Evolutionary conservation across 2,797 vertebrate species (phyloP), one percentile per base, ranked within the genome.

Genomic region (Chromis chromis): DNA sequence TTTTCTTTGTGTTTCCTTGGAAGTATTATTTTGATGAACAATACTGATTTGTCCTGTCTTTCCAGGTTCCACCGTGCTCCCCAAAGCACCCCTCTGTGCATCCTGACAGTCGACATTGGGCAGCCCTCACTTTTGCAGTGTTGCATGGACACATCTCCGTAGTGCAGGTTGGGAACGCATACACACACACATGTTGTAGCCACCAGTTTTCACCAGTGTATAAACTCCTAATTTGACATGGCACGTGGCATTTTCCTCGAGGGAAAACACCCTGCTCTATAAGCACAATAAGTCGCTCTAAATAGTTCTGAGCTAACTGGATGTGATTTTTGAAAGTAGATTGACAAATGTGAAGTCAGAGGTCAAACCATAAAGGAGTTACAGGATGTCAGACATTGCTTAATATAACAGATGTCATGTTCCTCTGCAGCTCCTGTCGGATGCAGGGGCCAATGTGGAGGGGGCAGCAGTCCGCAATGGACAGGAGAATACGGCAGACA

Each of bases 91-190:
- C 97, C 0, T 99, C 97, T 0, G 94, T 97, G 36, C 96, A 99
- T 36, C 97, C 97, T 0, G 97, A 99, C 86, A 98, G 97, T 82
- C 95, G 98, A 9, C 96, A 97, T 90, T 99, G 98, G 98, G 97
- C 96, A 0, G 95, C 98, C 0, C 95, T 99, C 54, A 99, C 97
- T 0, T 97, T 98, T 0, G 97, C 98, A 0, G 98, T 99, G 65
- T 71, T 99, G 17, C 98, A 99, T 0, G 97, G 97, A 63, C 98
- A 99, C 91, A 98, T 99, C 89, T 98, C 98, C 0, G 97, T 99
- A 0, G 97, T 97, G 1, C 98, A 99, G 98, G 98, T 99, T 42
- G 89, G 94, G 74, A 81, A 80, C 2, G 17, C 22, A 22, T 44
- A 21, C 2, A 0, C 27, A 56, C 10, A 9, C 12, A 1, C 1